These are phyloP conservation scores for Drosophila ironensis DNA, from an alignment of 1,140 invertebrate species.

Conservation along the genomic window DNA sequence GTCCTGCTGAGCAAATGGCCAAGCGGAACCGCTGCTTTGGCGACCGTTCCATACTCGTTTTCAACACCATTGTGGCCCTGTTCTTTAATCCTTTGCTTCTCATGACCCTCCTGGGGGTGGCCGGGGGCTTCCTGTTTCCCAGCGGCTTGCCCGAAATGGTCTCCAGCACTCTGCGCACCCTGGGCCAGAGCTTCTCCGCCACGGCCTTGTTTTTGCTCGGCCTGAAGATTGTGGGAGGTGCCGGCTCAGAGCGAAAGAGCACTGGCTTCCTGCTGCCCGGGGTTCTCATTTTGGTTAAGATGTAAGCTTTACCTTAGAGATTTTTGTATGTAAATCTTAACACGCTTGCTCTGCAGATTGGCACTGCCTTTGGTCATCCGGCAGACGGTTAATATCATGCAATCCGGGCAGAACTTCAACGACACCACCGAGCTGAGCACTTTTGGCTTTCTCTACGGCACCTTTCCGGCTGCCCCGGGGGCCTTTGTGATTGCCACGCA, in stretches of 20 bases:
- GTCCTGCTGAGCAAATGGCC: constrained; percentile 68
- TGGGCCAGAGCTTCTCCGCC: constrained; percentile 94
- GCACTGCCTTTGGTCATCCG: constrained; percentile 93
- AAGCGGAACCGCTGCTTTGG: constrained; percentile 63
- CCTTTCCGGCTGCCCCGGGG: constrained; percentile 96
- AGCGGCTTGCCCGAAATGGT: constrained; percentile 90
- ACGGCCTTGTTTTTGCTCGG: constrained; percentile 95
- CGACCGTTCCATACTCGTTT: constrained; percentile 80
- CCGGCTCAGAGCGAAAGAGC: constrained; percentile 84
- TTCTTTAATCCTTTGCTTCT: constrained; percentile 94
- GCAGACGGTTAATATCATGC: constrained; percentile 90
- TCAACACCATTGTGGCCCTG: constrained; percentile 86
- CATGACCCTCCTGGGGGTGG: constrained; percentile 95
- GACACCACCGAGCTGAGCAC: constrained; percentile 92
- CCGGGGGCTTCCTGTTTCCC: constrained; percentile 92
- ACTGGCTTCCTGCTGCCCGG: constrained; percentile 86
- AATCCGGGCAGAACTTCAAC: constrained; percentile 86
- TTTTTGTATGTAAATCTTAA: neutral
- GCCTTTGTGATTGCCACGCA: constrained; percentile 96
- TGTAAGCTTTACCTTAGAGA: constrained; percentile 83
- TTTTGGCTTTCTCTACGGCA: constrained; percentile 97
- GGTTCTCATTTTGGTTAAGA: constrained; percentile 94
- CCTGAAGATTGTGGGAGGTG: constrained; percentile 94
- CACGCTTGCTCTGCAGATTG: constrained; percentile 84
- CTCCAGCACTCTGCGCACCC: constrained; percentile 88